A percentile compares a stretch with the other conserved stretches of the same genome.
phyloP scores from a whole-genome alignment of 1,140 invertebrate species.

The Mamestra configurata region DNA sequence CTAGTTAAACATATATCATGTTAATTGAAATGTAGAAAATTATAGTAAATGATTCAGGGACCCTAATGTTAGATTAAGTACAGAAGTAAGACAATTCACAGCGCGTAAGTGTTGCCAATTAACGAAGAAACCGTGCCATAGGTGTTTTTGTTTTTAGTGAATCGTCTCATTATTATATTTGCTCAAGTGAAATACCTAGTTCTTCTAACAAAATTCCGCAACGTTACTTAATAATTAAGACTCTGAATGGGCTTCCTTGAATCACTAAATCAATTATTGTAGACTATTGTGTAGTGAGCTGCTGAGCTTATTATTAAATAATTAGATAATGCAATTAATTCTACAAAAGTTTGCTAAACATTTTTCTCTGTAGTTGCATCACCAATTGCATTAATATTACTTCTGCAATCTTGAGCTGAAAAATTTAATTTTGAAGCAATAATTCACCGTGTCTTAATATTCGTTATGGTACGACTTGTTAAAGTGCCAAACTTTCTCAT shows the following conservation, averaged over 20 bases:
- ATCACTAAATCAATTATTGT: slow-evolving; percentile 61
- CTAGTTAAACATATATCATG: slow-evolving; percentile 48
- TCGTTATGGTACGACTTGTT: slow-evolving; percentile 34
- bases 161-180: slow-evolving; percentile 64
- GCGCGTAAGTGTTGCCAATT: slow-evolving; percentile 64
- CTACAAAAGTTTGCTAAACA: slow-evolving; percentile 23
- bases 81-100: slow-evolving; percentile 51
- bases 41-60: slow-evolving; percentile 49
- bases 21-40: slow-evolving; percentile 50
- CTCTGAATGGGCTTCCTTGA: slow-evolving; percentile 71
- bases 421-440: slow-evolving; percentile 47
- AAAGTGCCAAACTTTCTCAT: slow-evolving; percentile 46
- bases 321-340: slow-evolving; percentile 35
- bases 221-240: slow-evolving; percentile 65
- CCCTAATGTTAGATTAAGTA: slow-evolving; percentile 61
- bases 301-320: slow-evolving; percentile 45
- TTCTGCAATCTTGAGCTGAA: slow-evolving; percentile 34
- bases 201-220: slow-evolving; percentile 56
- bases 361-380: slow-evolving; percentile 18
- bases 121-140: slow-evolving; percentile 83
- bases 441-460: slow-evolving; percentile 44
- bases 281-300: slow-evolving; percentile 48
- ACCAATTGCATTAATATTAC: slow-evolving; percentile 14
- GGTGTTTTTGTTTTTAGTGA: slow-evolving; percentile 65
- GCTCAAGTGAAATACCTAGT: slow-evolving; percentile 67